These are phyloP conservation scores for Zoroaster sp. DNA, from an alignment of 53 echinoderm and acorn worm species.

Conservation along the genomic window DNA sequence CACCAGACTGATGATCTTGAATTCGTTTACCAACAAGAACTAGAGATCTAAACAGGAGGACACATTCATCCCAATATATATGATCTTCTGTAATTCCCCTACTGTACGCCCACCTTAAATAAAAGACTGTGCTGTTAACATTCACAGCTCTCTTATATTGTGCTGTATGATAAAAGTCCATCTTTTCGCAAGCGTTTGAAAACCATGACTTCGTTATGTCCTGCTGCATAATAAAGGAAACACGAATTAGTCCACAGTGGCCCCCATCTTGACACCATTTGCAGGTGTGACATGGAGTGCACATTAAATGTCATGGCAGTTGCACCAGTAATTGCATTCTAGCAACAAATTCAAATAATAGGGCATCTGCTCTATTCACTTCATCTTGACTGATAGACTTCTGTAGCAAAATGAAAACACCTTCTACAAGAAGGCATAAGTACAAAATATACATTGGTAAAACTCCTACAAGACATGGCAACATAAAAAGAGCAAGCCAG, in stretches of 20 bases:
- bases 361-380: not conserved
- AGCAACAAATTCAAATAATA: conserved; percentile 48
- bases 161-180: conserved; percentile 8
- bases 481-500: conserved; percentile 31
- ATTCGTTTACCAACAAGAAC: too few relatives aligned
- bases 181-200: not conserved
- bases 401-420: conserved; percentile 48
- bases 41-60: too few relatives aligned
- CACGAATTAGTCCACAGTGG: conserved; percentile 58
- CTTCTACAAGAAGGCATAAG: conserved; percentile 47
- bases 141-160: conserved; percentile 6
- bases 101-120: too few relatives aligned
- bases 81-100: too few relatives aligned
- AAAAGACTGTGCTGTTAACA: not conserved
- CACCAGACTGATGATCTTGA: too few relatives aligned
- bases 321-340: conserved; percentile 34
- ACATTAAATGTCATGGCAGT: conserved; percentile 55
- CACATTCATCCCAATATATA: too few relatives aligned
- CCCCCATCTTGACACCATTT: conserved; percentile 24
- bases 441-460: conserved; percentile 41
- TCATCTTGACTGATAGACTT: conserved; percentile 43
- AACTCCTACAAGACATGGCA: conserved; percentile 59
- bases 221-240: conserved; percentile 24
- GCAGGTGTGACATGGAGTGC: conserved; percentile 57
- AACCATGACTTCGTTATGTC: conserved; percentile 3